Conservation (phyloP, 1,140 invertebrate species). For the Triops longicaudatus region DNA sequence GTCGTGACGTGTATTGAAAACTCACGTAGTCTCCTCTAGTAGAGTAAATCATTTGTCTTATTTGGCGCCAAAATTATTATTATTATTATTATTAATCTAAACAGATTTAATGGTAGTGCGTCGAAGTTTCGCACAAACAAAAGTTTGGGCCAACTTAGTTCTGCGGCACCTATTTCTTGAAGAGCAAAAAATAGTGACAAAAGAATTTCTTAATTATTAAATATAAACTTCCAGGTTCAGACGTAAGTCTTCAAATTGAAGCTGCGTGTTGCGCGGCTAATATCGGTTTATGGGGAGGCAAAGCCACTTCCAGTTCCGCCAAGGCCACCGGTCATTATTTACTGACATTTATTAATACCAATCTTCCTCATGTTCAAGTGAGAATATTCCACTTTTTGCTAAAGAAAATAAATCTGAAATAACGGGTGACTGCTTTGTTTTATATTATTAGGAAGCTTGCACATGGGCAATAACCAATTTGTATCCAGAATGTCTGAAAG, state of each 20-base stretch:
- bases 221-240: slow-evolving; percentile 8
- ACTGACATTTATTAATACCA: slow-evolving; percentile 19
- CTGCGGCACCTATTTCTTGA: no score
- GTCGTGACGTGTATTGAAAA: neutral
- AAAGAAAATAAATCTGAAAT: neutral
- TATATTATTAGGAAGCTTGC: slow-evolving; percentile 23
- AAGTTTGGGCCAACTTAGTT: no score
- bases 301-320: neutral
- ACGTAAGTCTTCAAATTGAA: slow-evolving; percentile 22
- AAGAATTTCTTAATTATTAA: no score
- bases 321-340: slow-evolving; percentile 18
- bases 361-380: neutral
- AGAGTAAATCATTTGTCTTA: no score
- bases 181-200: no score
- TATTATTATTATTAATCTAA: no score
- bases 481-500: neutral
- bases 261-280: slow-evolving; percentile 26
- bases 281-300: slow-evolving; percentile 19
- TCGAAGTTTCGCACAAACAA: no score
- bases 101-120: no score
- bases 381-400: neutral
- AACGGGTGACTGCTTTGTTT: no score
- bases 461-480: neutral
- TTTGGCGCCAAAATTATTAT: no score
- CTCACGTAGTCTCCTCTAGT: neutral